phyloP scores from a whole-genome alignment of 2,888 invertebrate species.

The Helicoverpa assulta region DNA sequence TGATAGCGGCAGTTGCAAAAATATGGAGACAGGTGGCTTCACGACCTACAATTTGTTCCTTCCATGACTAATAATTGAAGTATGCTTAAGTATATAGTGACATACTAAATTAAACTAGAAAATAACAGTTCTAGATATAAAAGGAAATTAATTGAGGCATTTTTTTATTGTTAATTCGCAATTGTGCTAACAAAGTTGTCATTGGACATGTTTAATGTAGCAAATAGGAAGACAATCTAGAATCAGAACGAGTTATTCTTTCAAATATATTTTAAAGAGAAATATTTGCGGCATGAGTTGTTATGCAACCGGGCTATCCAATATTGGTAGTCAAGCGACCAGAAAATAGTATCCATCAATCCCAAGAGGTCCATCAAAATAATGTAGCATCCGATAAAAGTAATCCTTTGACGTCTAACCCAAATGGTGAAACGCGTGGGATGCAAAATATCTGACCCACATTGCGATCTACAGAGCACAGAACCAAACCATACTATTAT shows the following conservation, averaged over 20 bases:
- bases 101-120: constrained; percentile 21
- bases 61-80: constrained; percentile 55
- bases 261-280: not conserved
- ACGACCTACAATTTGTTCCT: constrained; percentile 61
- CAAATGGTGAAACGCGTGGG: constrained; percentile 33
- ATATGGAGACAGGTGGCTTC: constrained; percentile 64
- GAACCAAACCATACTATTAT: constrained; percentile 56
- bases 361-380: constrained; percentile 51
- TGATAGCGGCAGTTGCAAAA: constrained; percentile 53
- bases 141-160: constrained; percentile 4
- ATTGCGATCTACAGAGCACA: constrained; percentile 36
- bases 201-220: not conserved
- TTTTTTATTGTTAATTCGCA: not conserved
- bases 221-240: too few species aligned
- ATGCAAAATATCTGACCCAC: constrained; percentile 55
- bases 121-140: constrained; percentile 16
- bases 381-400: constrained; percentile 43
- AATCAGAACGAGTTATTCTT: too few species aligned
- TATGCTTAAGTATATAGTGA: constrained; percentile 38
- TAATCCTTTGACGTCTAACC: constrained; percentile 42
- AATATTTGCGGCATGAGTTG: not conserved
- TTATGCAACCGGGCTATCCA: constrained; percentile 8
- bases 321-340: constrained; percentile 13
- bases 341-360: constrained; percentile 30
- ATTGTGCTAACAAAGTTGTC: not conserved